Percentiles rank a stretch among this genome's conserved stretches.
Conservation (phyloP, 2,113 vertebrate species). For the Campylorhamphus procurvoides region DNA sequence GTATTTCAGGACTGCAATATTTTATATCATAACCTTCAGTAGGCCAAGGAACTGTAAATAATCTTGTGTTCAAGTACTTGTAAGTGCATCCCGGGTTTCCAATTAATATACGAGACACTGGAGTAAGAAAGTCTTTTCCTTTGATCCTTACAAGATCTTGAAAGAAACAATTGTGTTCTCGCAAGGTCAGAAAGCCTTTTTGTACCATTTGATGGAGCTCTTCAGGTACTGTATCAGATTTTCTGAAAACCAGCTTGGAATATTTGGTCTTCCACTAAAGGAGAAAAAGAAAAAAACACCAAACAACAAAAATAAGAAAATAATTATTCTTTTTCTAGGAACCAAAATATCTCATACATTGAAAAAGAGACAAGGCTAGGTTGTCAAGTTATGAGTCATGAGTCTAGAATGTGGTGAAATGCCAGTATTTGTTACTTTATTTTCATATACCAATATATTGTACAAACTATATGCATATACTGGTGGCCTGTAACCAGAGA, state of each 20-base stretch:
- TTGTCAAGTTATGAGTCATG: background rate
- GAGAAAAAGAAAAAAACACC: background rate
- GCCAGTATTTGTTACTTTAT: background rate
- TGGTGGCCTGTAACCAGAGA: background rate
- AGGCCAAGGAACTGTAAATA: slow-evolving; percentile 95
- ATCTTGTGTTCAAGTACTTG: slow-evolving; percentile 92
- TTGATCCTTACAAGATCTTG: slow-evolving; percentile 91
- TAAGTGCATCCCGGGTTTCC: slow-evolving; percentile 93
- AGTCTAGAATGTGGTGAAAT: background rate
- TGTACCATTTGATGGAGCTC: slow-evolving; percentile 85
- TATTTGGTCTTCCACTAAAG: slow-evolving; percentile 92
- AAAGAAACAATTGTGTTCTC: slow-evolving; percentile 83
- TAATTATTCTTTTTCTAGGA: background rate
- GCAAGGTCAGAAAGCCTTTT: slow-evolving; percentile 82
- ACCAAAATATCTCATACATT: background rate
- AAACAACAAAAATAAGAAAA: background rate
- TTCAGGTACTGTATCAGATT: slow-evolving; percentile 77
- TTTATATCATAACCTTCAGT: slow-evolving; percentile 67
- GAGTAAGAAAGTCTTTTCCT: slow-evolving; percentile 89
- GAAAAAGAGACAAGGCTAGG: background rate
- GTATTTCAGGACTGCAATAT: slow-evolving; percentile 84
- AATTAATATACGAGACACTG: slow-evolving; percentile 89
- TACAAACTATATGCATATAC: background rate
- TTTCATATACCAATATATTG: background rate
- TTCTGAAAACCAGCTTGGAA: slow-evolving; percentile 84